Conservation (phyloP, 2,797 vertebrate species). For the Podarcis lilfordi region DNA sequence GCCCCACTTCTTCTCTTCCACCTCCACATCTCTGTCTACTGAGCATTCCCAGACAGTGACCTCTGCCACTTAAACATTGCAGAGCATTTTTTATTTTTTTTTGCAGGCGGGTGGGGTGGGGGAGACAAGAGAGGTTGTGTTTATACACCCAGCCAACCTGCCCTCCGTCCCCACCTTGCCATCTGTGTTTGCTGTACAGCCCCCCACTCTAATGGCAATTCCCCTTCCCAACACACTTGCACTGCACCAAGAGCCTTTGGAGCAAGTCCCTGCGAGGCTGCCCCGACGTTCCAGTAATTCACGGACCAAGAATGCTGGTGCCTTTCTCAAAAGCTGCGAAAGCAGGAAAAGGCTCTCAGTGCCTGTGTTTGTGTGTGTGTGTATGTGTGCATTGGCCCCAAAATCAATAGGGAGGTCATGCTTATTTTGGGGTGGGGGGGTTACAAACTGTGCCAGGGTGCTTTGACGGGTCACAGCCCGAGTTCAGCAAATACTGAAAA, state of each 20-base stretch:
- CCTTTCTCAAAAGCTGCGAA: neutral
- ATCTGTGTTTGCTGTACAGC: conserved; percentile 3
- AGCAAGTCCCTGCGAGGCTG: neutral
- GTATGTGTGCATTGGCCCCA: neutral
- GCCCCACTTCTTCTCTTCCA: neutral
- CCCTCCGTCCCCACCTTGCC: neutral
- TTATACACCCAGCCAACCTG: neutral
- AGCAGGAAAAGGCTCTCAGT: conserved; percentile 1
- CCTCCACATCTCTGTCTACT: neutral
- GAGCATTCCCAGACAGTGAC: conserved; percentile 31
- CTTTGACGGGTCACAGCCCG: neutral
- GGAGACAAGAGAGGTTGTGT: neutral
- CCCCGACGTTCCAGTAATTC: neutral
- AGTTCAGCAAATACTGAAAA: conserved; percentile 6
- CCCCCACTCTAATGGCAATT: neutral
- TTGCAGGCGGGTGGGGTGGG: neutral
- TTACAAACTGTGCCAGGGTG: neutral
- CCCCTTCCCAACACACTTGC: neutral
- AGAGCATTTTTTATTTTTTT: no score
- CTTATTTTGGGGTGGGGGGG: neutral
- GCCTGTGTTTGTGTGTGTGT: no score
- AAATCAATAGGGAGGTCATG: neutral
- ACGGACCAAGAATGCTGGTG: neutral
- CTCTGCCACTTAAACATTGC: neutral
- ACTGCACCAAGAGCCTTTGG: neutral